phyloP scores from a whole-genome alignment of 2,113 vertebrate genomes.

The Elachura formosa region DNA sequence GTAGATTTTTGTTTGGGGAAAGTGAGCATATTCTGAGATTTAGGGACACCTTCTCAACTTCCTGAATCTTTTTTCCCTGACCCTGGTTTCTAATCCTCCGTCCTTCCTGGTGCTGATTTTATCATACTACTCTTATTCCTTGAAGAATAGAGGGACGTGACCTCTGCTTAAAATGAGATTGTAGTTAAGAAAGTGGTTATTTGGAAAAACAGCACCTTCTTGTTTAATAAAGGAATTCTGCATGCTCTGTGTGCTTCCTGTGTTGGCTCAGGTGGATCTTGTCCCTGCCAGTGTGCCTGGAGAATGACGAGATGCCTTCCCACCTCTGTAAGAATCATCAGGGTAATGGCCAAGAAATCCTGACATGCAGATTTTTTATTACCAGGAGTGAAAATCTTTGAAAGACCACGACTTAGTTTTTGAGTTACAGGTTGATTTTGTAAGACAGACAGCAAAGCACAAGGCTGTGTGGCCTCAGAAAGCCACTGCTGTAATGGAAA shows the following conservation, averaged over 20 bases:
- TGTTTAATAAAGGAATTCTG: not conserved
- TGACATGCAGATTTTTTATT: not conserved
- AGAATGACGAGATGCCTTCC: not conserved
- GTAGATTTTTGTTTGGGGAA: constrained; percentile 21
- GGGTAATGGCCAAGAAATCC: not conserved
- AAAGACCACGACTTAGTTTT: not conserved
- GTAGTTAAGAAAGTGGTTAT: not conserved
- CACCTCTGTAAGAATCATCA: not conserved
- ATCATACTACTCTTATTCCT: not conserved
- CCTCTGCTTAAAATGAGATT: not conserved
- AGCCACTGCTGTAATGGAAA: not conserved
- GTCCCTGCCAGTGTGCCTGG: not conserved
- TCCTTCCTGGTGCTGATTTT: constrained; percentile 33
- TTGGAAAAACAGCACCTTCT: not conserved
- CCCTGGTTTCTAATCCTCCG: not conserved
- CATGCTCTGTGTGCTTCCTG: not conserved
- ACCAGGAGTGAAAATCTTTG: not conserved
- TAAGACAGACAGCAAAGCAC: not conserved
- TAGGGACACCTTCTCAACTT: not conserved
- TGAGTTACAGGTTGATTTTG: not conserved
- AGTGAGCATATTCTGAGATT: constrained; percentile 16
- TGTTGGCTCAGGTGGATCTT: not conserved
- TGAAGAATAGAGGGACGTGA: not conserved
- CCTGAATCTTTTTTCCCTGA: not conserved
- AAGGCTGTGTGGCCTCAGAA: not conserved